Conservation (phyloP, 2,113 vertebrate species). For the Podiceps cristatus region DNA sequence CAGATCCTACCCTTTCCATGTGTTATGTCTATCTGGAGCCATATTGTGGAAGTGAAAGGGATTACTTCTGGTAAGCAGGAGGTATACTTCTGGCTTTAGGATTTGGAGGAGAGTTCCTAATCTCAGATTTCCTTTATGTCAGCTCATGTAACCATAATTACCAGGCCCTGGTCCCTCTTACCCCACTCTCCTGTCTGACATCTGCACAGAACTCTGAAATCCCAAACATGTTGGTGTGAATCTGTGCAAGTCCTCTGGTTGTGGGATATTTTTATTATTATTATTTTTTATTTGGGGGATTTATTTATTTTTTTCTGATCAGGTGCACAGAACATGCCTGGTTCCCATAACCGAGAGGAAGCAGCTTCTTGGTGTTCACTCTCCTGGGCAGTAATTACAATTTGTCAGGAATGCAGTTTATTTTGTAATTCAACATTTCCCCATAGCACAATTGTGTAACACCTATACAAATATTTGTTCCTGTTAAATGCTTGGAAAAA, state of each 20-base stretch:
- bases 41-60: neutral
- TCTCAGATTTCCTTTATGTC: constrained; percentile 34
- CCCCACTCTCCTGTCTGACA: neutral
- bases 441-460: constrained; percentile 52
- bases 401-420: constrained; percentile 69
- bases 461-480: constrained; percentile 77
- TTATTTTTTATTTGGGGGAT: neutral
- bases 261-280: neutral
- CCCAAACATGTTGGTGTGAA: neutral
- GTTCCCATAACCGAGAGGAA: constrained; percentile 66
- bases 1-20: neutral
- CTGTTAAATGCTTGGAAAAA: constrained; percentile 37
- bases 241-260: neutral
- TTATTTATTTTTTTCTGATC: constrained; percentile 27
- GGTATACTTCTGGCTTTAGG: neutral
- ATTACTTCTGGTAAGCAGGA: neutral
- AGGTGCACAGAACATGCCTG: constrained; percentile 32
- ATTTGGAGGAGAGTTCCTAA: neutral
- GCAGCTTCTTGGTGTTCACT: constrained; percentile 55
- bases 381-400: constrained; percentile 79
- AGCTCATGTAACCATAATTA: neutral
- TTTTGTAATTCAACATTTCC: constrained; percentile 75
- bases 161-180: neutral
- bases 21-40: neutral
- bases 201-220: constrained; percentile 22